These are phyloP conservation scores for Capitulum mitella DNA, from an alignment of 2,888 invertebrate genomes.

Conservation along the genomic window DNA sequence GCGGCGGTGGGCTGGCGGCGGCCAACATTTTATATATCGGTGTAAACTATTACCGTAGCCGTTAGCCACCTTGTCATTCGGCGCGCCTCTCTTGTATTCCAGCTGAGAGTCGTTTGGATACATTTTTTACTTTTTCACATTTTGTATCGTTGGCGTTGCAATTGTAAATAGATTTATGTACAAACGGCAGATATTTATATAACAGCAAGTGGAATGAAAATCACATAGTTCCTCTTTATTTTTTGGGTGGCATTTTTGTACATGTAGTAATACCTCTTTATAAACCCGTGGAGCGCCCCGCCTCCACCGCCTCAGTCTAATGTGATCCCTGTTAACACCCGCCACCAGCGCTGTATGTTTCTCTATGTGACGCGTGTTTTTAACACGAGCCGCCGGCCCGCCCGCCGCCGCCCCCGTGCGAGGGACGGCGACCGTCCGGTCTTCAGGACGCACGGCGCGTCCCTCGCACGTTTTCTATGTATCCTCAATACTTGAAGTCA, in stretches of 20 bases:
- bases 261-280: not conserved
- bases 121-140: conserved; percentile 22
- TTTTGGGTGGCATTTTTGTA: conserved; percentile 4
- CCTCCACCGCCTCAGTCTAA: not conserved
- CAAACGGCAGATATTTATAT: conserved; percentile 1
- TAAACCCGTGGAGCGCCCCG: not conserved
- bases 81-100: conserved; percentile 8
- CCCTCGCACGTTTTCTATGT: not conserved
- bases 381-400: not conserved
- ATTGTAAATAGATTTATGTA: conserved; percentile 18
- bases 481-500: not conserved
- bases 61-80: not conserved
- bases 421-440: not conserved
- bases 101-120: conserved; percentile 17
- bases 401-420: not conserved
- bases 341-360: not conserved
- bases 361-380: not conserved
- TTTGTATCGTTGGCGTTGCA: conserved; percentile 20
- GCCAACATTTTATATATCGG: conserved; percentile 13
- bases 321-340: not conserved
- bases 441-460: not conserved
- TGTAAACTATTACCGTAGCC: not conserved
- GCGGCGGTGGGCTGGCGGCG: not conserved
- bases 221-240: conserved; percentile 13
- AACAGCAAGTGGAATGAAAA: not conserved